Conservation (phyloP, 2,113 vertebrate species). For the Erythrocebus patas region DNA sequence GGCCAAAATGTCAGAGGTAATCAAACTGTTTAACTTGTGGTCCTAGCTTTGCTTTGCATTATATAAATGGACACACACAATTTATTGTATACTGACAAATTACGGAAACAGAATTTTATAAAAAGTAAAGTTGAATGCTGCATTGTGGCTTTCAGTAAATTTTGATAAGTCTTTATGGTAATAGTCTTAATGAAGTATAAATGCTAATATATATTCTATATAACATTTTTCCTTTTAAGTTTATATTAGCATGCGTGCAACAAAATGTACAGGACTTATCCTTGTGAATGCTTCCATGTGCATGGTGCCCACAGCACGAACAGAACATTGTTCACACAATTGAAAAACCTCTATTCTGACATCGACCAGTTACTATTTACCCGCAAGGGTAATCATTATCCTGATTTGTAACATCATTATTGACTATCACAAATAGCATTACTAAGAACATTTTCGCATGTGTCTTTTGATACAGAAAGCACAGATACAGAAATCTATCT, state of each 20-base stretch:
- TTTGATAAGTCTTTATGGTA: background rate
- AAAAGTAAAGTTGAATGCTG: background rate
- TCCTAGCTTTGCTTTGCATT: constrained; percentile 44
- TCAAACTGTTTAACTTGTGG: constrained; percentile 65
- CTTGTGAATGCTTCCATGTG: background rate
- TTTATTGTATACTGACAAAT: constrained; percentile 52
- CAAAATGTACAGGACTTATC: background rate
- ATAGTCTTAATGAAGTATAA: constrained; percentile 7
- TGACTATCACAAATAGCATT: background rate
- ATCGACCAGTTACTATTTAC: background rate
- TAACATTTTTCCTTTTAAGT: background rate
- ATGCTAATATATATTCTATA: background rate
- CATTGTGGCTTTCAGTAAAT: background rate
- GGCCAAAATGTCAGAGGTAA: constrained; percentile 62
- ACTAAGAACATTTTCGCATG: background rate
- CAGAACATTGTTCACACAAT: background rate
- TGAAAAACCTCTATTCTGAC: background rate
- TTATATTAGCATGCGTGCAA: background rate
- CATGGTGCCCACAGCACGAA: background rate
- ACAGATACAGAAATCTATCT: background rate
- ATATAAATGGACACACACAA: constrained; percentile 16
- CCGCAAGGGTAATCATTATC: background rate
- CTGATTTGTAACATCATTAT: background rate
- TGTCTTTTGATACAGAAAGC: background rate
- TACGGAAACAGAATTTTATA: constrained; percentile 22